phyloP scores from a whole-genome alignment of 2,888 invertebrate genomes.

The Pomacea canaliculata region DNA sequence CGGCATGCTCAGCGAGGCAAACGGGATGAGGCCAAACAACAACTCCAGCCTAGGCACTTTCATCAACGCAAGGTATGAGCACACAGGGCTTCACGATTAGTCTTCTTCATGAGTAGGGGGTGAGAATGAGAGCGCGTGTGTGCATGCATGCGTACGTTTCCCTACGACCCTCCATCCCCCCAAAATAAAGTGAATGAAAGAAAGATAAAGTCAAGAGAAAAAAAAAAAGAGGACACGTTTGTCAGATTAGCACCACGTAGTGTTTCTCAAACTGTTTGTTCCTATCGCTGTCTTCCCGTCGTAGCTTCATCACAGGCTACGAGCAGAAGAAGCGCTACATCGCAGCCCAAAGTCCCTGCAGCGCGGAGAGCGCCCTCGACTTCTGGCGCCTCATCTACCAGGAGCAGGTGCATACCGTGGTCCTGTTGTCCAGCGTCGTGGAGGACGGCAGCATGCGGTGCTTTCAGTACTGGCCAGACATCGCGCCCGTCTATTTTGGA shows the following conservation, averaged over 20 bases:
- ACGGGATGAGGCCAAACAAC: conserved; percentile 53
- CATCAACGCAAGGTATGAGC: conserved; percentile 51
- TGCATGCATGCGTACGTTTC: no score
- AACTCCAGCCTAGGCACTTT: conserved; percentile 51
- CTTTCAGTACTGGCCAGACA: conserved; percentile 88
- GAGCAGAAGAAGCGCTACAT: conserved; percentile 70
- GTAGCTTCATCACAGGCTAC: conserved; percentile 64
- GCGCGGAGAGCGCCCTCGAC: conserved; percentile 68
- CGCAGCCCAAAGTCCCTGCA: conserved; percentile 71
- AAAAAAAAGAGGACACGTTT: no score
- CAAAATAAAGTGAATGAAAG: no score
- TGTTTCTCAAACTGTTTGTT: no score
- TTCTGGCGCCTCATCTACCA: conserved; percentile 73
- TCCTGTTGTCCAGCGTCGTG: conserved; percentile 71
- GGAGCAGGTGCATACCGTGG: conserved; percentile 67
- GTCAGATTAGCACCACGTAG: no score
- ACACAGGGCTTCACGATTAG: not conserved
- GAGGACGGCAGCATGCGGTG: conserved; percentile 78
- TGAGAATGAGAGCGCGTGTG: no score
- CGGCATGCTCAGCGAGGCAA: conserved; percentile 64
- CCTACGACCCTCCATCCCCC: no score
- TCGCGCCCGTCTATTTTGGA: conserved; percentile 78
- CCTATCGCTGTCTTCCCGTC: no score
- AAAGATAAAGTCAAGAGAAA: no score
- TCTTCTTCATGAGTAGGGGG: no score